Conservation (phyloP, 2,113 vertebrate genomes). For the Bothrops jararaca region DNA sequence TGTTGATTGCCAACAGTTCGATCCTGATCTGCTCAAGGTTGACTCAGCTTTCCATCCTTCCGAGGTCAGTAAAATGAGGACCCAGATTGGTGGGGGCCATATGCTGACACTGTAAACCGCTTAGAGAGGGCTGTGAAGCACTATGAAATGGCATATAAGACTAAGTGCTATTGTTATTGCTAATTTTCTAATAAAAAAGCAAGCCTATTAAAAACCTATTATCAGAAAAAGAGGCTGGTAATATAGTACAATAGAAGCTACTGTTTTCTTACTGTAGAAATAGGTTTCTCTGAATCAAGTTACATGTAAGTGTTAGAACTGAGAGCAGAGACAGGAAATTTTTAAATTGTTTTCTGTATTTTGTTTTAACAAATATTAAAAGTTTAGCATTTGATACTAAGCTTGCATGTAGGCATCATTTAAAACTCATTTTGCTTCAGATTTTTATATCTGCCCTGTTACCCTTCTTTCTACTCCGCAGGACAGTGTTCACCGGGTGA, state of each 20-base stretch:
- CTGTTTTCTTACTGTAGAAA: not conserved
- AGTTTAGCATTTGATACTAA: not conserved
- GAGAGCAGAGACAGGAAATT: not conserved
- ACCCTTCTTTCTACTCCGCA: conserved; percentile 36
- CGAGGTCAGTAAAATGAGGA: not conserved
- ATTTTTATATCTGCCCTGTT: not conserved
- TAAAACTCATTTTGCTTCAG: not conserved
- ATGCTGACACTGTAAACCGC: not conserved
- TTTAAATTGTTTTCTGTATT: not conserved
- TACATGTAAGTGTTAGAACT: not conserved
- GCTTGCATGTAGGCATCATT: not conserved
- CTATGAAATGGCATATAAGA: not conserved
- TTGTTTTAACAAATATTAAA: not conserved
- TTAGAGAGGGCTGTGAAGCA: not conserved
- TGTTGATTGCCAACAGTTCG: not conserved
- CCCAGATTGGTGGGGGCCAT: not conserved
- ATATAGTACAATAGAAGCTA: fast-evolving
- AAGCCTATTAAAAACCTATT: not conserved
- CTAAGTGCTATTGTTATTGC: not conserved
- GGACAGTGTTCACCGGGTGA: conserved; percentile 89
- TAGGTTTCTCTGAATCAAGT: not conserved
- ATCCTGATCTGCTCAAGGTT: not conserved
- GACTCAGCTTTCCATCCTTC: not conserved
- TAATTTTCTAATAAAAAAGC: not conserved
- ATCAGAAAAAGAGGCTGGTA: not conserved